These are phyloP conservation scores for Tiliacea citrago DNA, from an alignment of 2,888 invertebrate species.

Conservation along the genomic window DNA sequence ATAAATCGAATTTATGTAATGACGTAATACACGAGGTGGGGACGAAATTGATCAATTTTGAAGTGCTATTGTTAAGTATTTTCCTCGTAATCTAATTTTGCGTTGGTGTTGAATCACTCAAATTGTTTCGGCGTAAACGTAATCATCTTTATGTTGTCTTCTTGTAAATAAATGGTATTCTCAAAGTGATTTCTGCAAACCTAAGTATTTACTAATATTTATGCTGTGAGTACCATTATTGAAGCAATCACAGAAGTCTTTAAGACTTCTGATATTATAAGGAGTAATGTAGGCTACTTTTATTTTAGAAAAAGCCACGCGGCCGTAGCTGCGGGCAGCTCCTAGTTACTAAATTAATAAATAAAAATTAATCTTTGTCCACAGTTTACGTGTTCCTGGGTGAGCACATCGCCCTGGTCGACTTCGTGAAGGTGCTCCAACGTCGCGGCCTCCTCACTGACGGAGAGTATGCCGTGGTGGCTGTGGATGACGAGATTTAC, in stretches of 20 bases:
- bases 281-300: too few species aligned
- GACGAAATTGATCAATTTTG: conserved; percentile 3
- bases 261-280: too few species aligned
- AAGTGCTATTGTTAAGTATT: not conserved
- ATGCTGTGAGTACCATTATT: not conserved
- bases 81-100: not conserved
- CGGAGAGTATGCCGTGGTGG: conserved; percentile 97
- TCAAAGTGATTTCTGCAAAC: not conserved
- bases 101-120: not conserved
- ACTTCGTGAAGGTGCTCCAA: conserved; percentile 95
- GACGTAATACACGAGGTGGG: not conserved
- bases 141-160: not conserved
- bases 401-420: conserved; percentile 96
- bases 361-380: conserved; percentile 56
- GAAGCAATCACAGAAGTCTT: too few species aligned
- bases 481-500: conserved; percentile 96
- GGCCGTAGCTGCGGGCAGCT: too few species aligned
- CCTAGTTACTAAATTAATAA: not conserved
- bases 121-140: not conserved
- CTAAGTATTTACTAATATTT: too few species aligned
- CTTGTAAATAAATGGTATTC: not conserved
- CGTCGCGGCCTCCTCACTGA: conserved; percentile 93
- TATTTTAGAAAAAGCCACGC: too few species aligned
- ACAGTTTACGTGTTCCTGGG: conserved; percentile 98
- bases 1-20: not conserved